Evolutionary conservation across 2,888 invertebrate species (phyloP).

Genomic region (Lasioglossum zephyrum): DNA sequence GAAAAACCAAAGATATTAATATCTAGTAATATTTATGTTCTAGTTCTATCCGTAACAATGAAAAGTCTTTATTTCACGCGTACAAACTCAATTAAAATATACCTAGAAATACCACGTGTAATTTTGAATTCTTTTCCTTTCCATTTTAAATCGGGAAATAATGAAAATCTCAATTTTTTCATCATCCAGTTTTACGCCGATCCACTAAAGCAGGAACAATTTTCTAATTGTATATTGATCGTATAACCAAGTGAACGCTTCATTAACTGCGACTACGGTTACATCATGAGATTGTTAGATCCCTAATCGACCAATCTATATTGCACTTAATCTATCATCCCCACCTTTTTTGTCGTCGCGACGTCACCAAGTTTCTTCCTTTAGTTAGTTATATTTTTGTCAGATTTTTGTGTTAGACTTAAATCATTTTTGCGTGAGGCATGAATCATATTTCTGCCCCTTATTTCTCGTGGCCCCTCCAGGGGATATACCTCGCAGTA

Average conservation of each 20-base stretch:
- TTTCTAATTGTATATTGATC: slow-evolving; percentile 1
- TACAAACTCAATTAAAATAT: neutral
- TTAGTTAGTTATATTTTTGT: neutral
- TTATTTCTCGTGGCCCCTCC: too few species aligned
- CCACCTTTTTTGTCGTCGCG: neutral
- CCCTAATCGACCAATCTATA: neutral
- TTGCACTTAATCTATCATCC: neutral
- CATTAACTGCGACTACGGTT: neutral
- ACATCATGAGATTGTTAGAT: neutral
- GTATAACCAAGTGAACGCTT: neutral
- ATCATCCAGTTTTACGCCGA: neutral
- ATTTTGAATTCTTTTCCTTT: too few species aligned
- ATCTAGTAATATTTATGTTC: too few species aligned
- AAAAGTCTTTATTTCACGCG: neutral
- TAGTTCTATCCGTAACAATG: neutral
- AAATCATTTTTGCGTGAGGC: too few species aligned
- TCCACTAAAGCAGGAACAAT: neutral
- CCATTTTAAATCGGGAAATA: neutral
- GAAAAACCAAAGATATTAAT: too few species aligned
- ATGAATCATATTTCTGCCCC: neutral
- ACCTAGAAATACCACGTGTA: too few species aligned
- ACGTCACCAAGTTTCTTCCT: neutral
- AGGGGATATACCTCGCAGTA: too few species aligned
- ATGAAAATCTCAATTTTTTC: neutral
- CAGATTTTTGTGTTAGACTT: neutral